These are phyloP conservation scores for Onychomys torridus DNA, from an alignment of 2,797 vertebrate genomes.

Conservation along the genomic window DNA sequence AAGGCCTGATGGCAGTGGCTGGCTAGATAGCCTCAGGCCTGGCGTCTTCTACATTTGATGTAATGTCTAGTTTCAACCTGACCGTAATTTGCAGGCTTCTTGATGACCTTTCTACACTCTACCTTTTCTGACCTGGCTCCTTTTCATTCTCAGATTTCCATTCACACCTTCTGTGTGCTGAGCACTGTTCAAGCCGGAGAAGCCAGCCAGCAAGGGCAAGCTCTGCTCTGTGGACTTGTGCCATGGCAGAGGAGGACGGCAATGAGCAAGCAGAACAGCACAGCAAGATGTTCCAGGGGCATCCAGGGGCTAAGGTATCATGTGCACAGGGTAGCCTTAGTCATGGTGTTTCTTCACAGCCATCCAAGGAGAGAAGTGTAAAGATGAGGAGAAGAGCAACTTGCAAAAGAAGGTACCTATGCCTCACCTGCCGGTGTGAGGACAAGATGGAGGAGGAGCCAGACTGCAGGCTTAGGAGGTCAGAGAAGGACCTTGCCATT, in stretches of 20 bases:
- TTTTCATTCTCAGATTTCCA: too few species aligned
- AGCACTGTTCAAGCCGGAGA: background rate
- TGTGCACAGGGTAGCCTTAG: background rate
- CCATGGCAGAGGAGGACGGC: accelerated
- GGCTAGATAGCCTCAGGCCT: background rate
- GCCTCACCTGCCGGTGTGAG: background rate
- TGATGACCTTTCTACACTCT: background rate
- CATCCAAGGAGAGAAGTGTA: background rate
- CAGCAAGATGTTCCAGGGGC: background rate
- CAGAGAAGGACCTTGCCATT: background rate
- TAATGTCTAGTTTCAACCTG: background rate
- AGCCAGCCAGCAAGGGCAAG: background rate
- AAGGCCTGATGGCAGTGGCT: background rate
- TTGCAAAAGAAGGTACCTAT: background rate
- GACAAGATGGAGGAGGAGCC: background rate
- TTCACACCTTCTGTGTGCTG: background rate
- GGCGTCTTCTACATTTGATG: background rate
- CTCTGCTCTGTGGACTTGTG: too few species aligned
- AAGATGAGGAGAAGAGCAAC: background rate
- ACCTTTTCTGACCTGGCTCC: background rate
- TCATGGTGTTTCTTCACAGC: background rate
- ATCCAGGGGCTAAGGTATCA: too few species aligned
- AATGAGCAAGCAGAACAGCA: too few species aligned
- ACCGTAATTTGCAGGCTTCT: background rate
- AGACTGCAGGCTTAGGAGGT: background rate